Evolutionary conservation across 1,140 invertebrate species (phyloP), one percentile per base, ranked within the genome.

Genomic region (Euglossa dilemma): DNA sequence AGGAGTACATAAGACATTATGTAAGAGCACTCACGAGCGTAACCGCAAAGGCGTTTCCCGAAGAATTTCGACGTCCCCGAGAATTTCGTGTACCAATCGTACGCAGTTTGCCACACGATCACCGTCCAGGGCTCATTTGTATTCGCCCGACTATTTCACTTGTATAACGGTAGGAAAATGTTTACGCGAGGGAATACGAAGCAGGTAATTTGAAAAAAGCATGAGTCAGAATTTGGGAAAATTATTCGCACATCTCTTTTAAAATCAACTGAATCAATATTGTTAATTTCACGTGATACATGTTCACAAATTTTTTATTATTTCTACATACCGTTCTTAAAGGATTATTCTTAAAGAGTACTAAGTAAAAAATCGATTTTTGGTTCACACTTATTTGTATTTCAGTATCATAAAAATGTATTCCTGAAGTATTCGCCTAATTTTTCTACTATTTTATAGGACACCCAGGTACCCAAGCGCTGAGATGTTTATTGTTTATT

Each of bases 71-170:
- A 45, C 20, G 64, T 71, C 20, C 70, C 36, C n/a, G 73, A 59
- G 79, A 72, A 75, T 82, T 73, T 80, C 69, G 69, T 80, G 56
- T 80, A 72, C 78, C 69, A 73, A 80, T 80, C 78, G 57, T 54
- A n/a, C 45, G 28, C 16, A 36, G 63, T 61, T 79, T 79, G 43
- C 56, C 77, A 61, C 54, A 47, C 45, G 57, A 54, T 25, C 67
- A 16, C 25, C 63, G 8, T 3, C 47, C 14, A 14, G 36, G 20
- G 0, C 63, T 78, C 63, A 36, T 78, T 78, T 69, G 36, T 78
- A 66, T 78, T 69, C 75, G 47, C 16, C 12, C 14, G 23, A 5
- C 16, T 28, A 43, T 61, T 50, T 50, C 57, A 43, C 61, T 52
- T n/a, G 45, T 77, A 66, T 63, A 75, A 63, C 57, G 57, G 45